These are phyloP conservation scores for Sebastes hubbsi DNA, from an alignment of 2,797 vertebrate genomes.

Conservation along the genomic window DNA sequence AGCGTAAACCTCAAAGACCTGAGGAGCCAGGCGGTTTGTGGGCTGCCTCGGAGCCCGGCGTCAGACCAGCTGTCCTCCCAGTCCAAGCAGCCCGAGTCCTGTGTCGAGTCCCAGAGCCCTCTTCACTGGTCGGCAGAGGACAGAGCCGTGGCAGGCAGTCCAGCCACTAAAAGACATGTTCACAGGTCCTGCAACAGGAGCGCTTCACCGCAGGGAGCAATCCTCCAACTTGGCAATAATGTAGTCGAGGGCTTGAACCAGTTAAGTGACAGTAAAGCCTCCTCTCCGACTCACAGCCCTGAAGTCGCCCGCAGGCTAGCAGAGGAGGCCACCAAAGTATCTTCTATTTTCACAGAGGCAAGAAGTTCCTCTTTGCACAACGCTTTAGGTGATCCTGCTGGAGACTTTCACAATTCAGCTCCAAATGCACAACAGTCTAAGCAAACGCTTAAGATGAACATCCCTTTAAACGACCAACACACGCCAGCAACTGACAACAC, in stretches of 20 bases:
- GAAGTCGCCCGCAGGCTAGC: slow-evolving; percentile 73
- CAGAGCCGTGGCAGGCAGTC: slow-evolving; percentile 31
- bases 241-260: slow-evolving; percentile 79
- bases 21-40: slow-evolving; percentile 28
- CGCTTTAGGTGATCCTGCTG: slow-evolving; percentile 54
- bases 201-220: slow-evolving; percentile 61
- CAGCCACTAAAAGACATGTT: slow-evolving; percentile 45
- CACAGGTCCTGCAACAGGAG: slow-evolving; percentile 41
- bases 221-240: slow-evolving; percentile 68
- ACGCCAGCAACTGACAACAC: slow-evolving; percentile 61
- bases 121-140: slow-evolving; percentile 42
- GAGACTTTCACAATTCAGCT: slow-evolving; percentile 37
- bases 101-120: slow-evolving; percentile 45
- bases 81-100: slow-evolving; percentile 30
- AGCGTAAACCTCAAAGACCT: slow-evolving; percentile 24
- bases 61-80: slow-evolving; percentile 64
- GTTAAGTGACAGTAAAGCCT: slow-evolving; percentile 78
- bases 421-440: slow-evolving; percentile 69
- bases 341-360: slow-evolving; percentile 72
- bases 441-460: slow-evolving; percentile 81
- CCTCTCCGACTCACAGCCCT: slow-evolving; percentile 75
- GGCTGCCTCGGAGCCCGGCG: slow-evolving; percentile 58
- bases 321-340: slow-evolving; percentile 74
- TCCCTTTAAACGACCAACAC: slow-evolving; percentile 80
- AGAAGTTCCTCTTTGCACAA: slow-evolving; percentile 71